Evolutionary conservation across 2,888 invertebrate species (phyloP), one percentile per base, ranked within the genome.

Genomic region (Liposcelis brunnea): DNA sequence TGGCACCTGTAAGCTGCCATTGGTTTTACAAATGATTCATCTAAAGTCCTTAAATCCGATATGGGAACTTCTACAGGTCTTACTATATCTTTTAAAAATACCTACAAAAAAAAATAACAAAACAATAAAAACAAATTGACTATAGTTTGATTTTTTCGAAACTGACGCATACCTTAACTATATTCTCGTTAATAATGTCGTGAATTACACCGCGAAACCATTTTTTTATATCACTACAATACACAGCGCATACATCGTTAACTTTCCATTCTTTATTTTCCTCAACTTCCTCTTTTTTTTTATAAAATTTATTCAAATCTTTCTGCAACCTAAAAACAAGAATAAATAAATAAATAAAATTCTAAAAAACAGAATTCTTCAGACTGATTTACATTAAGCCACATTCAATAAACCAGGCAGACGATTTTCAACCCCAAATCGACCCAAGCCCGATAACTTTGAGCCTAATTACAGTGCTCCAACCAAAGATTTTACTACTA

Each of bases 81-180:
- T 0, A 75, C 77, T 50, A 74, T 71, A 55, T 89, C 87, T 12
- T 74, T 69, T 35, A 82, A 67, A 49, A 73, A 75, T 1, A 86
- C 59, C 62, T 64, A 7, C 7, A 33, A 34, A 19, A 35, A 10
- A 38, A 36, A 2, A 33, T 14, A 34, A 21, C 33, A 43, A 43
- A 16, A 43, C 5, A 12, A 31, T 7, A 14, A 43, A 14, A 15
- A 16, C 5, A 15, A 6, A n/a, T 12, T 44, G n/a, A 7, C 15
- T 38, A n/a, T n/a, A 37, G 11, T n/a, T n/a, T n/a, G n/a, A 40
- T 16, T 18, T 8, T 18, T 16, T 18, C 7, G 5, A 40, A 40
- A 40, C 12, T 7, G 14, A 37, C 21, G 48, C 45, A 40, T 48
- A 56, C 72, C 49, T 65, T 64, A 2, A 59, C 61, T 10, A 59